Base-by-base conservation (phyloP, 1,140 invertebrate genomes). In the Brachionus koreanus region DNA sequence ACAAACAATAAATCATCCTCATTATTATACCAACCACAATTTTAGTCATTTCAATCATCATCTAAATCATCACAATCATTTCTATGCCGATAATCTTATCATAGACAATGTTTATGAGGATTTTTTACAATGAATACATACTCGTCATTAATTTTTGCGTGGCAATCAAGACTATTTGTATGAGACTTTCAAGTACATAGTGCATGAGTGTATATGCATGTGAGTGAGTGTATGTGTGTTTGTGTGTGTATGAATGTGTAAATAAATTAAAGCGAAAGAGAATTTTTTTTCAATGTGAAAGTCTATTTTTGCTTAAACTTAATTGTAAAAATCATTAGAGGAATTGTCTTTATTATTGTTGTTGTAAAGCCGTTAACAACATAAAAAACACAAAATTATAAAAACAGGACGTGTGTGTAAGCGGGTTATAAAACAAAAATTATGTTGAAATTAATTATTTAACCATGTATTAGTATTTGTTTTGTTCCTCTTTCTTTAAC, bases 1-100 rank as follows among this genome's bases (percentile, higher is more conserved):
- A 3, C 63, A 35, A 6, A 35, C 35, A 12, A 67, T 37, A 16
- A 67, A 67, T 67, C 63, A 72, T 72, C 69, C 16, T 23, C 69
- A 74, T 46, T 33, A 74, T 39, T 42, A 72, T 35, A 72, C 37
- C 37, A 72, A 74, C 39, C 69, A 43, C 25, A 74, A 74, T 74
- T 46, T 74, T 46, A 74, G 42, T 74, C 69, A 74, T 39, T 74
- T 74, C 23, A 74, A 43, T 29, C 69, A 43, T 29, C 69, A 74
- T 74, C 69, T 46, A 46, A 42, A 74, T 74, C 69, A 74, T 74
- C 69, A 74, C 69, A 74, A 46, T 74, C 69, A 74, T 49, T 74
- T 43, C 33, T 74, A 46, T 46, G 29, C 39, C 43, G 69, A 74
- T 46, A 74, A 74, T 74, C 33, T 74, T 13, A 43, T 74, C 19